Percentiles rank a stretch among this genome's conserved stretches.
Evolutionary conservation across 1,140 invertebrate genomes (phyloP).

Genomic region (Bemisia tabaci): DNA sequence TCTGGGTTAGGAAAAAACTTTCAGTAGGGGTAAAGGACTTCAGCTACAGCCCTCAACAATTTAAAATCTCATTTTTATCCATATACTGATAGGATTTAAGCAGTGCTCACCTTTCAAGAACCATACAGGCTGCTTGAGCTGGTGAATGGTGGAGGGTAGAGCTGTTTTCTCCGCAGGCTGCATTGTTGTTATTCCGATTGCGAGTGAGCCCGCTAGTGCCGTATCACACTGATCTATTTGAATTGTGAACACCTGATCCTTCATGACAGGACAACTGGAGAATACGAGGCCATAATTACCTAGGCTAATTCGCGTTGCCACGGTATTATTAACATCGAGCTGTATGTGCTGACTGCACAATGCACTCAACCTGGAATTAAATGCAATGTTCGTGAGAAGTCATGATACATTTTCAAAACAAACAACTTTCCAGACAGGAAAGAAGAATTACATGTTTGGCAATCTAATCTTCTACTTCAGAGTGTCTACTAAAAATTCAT

Average conservation of each 20-base stretch:
- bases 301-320: constrained; percentile 46
- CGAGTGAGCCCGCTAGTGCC: constrained; percentile 59
- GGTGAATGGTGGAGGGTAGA: constrained; percentile 42
- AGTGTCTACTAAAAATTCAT: no score
- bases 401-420: no score
- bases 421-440: no score
- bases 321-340: constrained; percentile 47
- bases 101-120: constrained; percentile 51
- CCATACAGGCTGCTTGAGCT: constrained; percentile 43
- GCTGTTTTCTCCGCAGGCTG: constrained; percentile 27
- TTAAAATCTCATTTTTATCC: no score
- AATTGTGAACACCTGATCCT: constrained; percentile 62
- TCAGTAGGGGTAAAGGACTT: no score
- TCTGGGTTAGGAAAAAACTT: no score
- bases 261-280: constrained; percentile 51
- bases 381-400: no score
- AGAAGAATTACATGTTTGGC: no score
- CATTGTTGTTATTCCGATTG: constrained; percentile 60
- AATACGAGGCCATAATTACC: constrained; percentile 53
- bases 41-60: no score
- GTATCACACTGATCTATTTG: constrained; percentile 41
- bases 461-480: no score
- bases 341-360: constrained; percentile 60
- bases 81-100: no score
- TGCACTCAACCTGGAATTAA: constrained; percentile 41